Conservation (phyloP, 2,888 invertebrate species). For the Malachius bipustulatus region DNA sequence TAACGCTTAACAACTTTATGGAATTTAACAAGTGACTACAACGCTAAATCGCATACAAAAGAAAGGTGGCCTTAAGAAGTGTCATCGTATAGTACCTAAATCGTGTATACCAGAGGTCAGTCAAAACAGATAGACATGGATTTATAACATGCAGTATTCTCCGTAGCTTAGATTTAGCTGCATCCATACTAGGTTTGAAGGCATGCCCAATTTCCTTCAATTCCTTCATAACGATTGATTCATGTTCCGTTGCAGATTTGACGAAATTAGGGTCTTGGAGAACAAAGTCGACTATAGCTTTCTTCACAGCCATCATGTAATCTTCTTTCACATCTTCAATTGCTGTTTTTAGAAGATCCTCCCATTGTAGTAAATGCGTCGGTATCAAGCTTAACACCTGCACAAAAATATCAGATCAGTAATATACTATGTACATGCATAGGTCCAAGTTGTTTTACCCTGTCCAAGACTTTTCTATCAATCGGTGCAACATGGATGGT, state of each 20-base stretch:
- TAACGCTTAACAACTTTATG: background rate
- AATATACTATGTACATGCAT: too few relatives aligned
- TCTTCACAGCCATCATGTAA: slow-evolving; percentile 79
- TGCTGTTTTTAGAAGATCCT: slow-evolving; percentile 44
- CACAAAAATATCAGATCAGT: slow-evolving; percentile 1
- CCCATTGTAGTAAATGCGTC: slow-evolving; percentile 49
- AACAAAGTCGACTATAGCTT: slow-evolving; percentile 85
- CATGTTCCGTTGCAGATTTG: slow-evolving; percentile 41
- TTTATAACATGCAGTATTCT: slow-evolving; percentile 64
- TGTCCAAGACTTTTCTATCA: slow-evolving; percentile 56
- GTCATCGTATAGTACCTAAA: slow-evolving; percentile 53
- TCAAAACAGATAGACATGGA: slow-evolving; percentile 66
- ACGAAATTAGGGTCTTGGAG: slow-evolving; percentile 60
- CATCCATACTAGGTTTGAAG: slow-evolving; percentile 46
- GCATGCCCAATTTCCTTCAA: slow-evolving; percentile 50
- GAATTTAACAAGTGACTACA: slow-evolving; percentile 8
- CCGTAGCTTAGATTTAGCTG: slow-evolving; percentile 38
- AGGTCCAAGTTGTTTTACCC: slow-evolving; percentile 32
- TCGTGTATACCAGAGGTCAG: slow-evolving; percentile 69
- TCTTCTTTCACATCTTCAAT: slow-evolving; percentile 74
- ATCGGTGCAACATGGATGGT: slow-evolving; percentile 80
- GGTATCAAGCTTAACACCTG: slow-evolving; percentile 55
- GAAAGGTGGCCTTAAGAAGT: slow-evolving; percentile 17
- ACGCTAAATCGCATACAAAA: too few relatives aligned
- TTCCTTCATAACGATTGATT: slow-evolving; percentile 45